phyloP scores from a whole-genome alignment of 2,888 invertebrate genomes.

The Synanthedon tipuliformis region DNA sequence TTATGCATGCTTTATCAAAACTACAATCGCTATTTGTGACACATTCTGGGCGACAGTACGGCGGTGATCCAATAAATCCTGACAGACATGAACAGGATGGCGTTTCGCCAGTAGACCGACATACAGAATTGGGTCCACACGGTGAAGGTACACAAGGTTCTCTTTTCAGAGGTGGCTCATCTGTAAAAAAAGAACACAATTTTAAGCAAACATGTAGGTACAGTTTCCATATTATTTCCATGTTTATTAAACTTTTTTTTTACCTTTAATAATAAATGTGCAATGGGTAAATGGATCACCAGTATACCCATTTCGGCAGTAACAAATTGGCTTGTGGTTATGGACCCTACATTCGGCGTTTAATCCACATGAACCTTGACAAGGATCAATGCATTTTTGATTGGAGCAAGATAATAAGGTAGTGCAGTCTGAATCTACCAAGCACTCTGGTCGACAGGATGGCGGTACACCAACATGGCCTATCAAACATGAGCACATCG shows the following conservation, averaged over 20 bases:
- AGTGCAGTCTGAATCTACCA: slow-evolving; percentile 83
- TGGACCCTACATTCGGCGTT: slow-evolving; percentile 82
- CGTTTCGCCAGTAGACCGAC: slow-evolving; percentile 62
- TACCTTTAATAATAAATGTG: slow-evolving; percentile 31
- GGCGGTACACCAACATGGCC: slow-evolving; percentile 81
- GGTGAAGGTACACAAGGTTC: slow-evolving; percentile 77
- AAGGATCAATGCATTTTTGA: slow-evolving; percentile 84
- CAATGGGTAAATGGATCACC: slow-evolving; percentile 87
- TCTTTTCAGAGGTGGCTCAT: slow-evolving; percentile 27
- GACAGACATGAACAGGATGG: slow-evolving; percentile 80
- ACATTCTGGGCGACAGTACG: slow-evolving; percentile 85
- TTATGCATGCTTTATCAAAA: slow-evolving; percentile 80
- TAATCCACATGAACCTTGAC: slow-evolving; percentile 82
- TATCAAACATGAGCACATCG: slow-evolving; percentile 80
- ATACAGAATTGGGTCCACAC: slow-evolving; percentile 85
- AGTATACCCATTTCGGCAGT: slow-evolving; percentile 77
- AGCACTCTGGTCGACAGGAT: slow-evolving; percentile 85
- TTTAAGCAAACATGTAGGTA: neutral
- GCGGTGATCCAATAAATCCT: slow-evolving; percentile 79
- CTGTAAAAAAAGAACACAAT: slow-evolving; percentile 17
- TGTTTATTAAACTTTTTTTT: slow-evolving; percentile 14
- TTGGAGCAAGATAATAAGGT: slow-evolving; percentile 81
- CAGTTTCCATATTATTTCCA: neutral
- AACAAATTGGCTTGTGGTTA: slow-evolving; percentile 88
- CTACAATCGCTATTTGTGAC: slow-evolving; percentile 84